These are phyloP conservation scores for Scortum barcoo DNA, from an alignment of 2,113 vertebrate genomes.

Conservation along the genomic window DNA sequence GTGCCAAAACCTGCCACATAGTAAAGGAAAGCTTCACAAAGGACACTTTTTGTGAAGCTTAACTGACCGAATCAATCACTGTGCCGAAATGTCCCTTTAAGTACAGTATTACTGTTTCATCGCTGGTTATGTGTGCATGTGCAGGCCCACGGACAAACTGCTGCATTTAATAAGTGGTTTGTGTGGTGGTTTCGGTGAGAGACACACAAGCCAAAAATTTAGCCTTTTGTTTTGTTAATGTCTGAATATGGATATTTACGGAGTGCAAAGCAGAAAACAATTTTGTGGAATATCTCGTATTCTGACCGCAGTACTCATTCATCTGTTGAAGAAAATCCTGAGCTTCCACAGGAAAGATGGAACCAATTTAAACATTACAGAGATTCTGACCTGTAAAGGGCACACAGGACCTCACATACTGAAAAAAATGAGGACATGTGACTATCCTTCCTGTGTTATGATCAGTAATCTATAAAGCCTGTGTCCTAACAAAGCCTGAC, in stretches of 20 bases:
- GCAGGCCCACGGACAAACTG: conserved; percentile 13
- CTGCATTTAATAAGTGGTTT: conserved; percentile 24
- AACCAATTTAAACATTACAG: background rate
- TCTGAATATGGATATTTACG: conserved; percentile 4
- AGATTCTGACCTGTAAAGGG: background rate
- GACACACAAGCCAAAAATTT: conserved; percentile 1
- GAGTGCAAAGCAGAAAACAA: conserved; percentile 5
- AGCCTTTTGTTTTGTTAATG: conserved; percentile 34
- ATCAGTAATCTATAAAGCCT: conserved; percentile 31
- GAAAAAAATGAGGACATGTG: conserved; percentile 23
- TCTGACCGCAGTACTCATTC: background rate
- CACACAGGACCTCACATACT: background rate
- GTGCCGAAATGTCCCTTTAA: background rate
- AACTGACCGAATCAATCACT: background rate
- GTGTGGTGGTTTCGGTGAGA: conserved; percentile 27
- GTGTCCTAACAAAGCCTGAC: conserved; percentile 38
- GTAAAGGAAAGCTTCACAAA: background rate
- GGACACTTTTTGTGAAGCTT: background rate
- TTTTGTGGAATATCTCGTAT: conserved; percentile 11
- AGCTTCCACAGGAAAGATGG: background rate
- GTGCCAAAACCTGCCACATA: background rate
- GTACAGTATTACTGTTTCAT: background rate
- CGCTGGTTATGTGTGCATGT: conserved; percentile 2
- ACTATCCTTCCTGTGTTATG: conserved; percentile 21
- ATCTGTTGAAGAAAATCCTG: background rate